Conservation (phyloP, 1,140 invertebrate genomes). For the Conopomorpha cramerella region DNA sequence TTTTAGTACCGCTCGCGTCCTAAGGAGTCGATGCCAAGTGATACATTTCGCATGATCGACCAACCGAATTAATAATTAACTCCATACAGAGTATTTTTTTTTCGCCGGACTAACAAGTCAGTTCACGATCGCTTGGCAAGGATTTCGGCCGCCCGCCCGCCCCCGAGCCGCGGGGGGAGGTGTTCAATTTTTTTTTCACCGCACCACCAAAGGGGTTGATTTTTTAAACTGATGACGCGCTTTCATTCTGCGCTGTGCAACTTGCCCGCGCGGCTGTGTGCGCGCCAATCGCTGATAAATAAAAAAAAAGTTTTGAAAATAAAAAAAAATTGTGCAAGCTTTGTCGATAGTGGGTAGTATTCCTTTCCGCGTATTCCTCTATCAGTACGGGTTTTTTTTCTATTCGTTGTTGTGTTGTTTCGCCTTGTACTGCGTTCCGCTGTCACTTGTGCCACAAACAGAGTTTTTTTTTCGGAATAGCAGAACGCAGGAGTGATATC, state of each 20-base stretch:
- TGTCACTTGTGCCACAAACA: too few relatives aligned
- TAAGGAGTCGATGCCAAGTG: too few relatives aligned
- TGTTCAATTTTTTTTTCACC: too few relatives aligned
- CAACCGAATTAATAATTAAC: too few relatives aligned
- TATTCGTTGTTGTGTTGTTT: too few relatives aligned
- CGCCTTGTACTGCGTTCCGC: too few relatives aligned
- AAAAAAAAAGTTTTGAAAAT: conserved; percentile 53
- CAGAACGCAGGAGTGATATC: too few relatives aligned
- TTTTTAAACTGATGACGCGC: conserved; percentile 65
- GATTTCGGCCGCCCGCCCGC: conserved; percentile 39
- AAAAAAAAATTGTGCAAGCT: conserved; percentile 34
- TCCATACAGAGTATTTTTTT: too few relatives aligned
- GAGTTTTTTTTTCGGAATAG: too few relatives aligned
- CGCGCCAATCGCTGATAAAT: conserved; percentile 46
- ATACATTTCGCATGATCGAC: too few relatives aligned
- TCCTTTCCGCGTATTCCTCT: conserved; percentile 24
- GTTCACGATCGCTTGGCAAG: conserved; percentile 56
- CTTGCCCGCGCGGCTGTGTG: conserved; percentile 50
- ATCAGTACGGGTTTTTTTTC: too few relatives aligned
- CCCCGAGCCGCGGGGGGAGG: conserved; percentile 22
- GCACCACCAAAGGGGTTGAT: conserved; percentile 59
- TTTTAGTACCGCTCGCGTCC: background rate
- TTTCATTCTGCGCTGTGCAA: conserved; percentile 61
- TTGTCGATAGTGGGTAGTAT: conserved; percentile 46
- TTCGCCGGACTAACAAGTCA: too few relatives aligned